Base-by-base conservation (phyloP, 2,113 vertebrate genomes). In the Bungarus multicinctus region DNA sequence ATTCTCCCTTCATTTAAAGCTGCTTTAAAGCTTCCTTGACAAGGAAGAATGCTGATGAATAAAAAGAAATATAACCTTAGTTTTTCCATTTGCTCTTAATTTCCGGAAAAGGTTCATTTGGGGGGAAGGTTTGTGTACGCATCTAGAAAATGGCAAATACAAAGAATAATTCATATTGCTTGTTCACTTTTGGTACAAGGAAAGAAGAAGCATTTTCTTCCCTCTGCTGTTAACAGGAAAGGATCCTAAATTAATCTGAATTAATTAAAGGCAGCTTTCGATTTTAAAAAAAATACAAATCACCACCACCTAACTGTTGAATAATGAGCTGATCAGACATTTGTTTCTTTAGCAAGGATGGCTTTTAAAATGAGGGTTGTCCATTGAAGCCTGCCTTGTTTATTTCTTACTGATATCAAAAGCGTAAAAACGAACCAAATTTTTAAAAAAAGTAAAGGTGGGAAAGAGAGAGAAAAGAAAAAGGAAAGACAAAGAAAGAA, bases 171-270 rank as follows among this genome's bases (percentile, higher is more conserved):
- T 93, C 23, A 5, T 39, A 25, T 47, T 50, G 57, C 88, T 89
- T 88, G 7, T 88, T 93, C 39, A 52, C 93, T 93, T 89, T 94
- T 95, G 94, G 89, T 74, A 89, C 55, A 0, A 57, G 58, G 10
- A 94, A 93, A 94, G 95, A 94, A 94, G 95, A 95, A 94, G 91
- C 85, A 54, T 86, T 93, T 93, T 92, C 58, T 47, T 12, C 45
- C 27, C 18, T 90, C 57, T 64, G 6, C 25, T n/a, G 45, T 50
- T n/a, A 53, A 22, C 27, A 58, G 43, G 25, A 50, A 23, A 87
- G 18, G 50, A 60, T 91, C 20, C 55, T 50, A 60, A 16, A 22
- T 11, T 34, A 30, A 22, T 60, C 27, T 87, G 54, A 91, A 52
- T 60, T 22, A 91, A 60, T 85, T 50, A 60, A 91, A 50, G 0